These are phyloP conservation scores for Meghimatium bilineatum DNA, from an alignment of 2,888 invertebrate genomes.

Conservation along the genomic window DNA sequence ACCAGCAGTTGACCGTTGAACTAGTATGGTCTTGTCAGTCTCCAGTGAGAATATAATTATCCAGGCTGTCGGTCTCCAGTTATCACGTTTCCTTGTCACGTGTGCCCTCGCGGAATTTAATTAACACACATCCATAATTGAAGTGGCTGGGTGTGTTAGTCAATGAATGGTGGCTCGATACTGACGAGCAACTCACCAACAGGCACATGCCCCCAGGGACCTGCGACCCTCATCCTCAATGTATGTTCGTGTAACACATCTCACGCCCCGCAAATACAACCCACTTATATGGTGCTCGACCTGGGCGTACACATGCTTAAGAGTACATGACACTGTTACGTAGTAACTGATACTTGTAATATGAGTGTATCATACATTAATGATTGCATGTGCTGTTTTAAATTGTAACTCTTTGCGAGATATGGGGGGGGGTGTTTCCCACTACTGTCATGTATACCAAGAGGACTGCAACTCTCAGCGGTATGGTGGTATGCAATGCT, in stretches of 20 bases:
- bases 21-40: background rate
- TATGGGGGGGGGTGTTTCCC: too few species aligned
- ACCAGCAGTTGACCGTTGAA: background rate
- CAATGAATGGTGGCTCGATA: background rate
- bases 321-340: background rate
- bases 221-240: background rate
- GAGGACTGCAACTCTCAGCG: too few species aligned
- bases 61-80: background rate
- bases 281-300: background rate
- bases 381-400: background rate
- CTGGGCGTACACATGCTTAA: background rate
- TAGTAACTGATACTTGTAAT: background rate
- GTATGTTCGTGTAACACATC: background rate
- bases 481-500: too few species aligned
- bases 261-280: background rate
- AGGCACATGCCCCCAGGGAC: background rate
- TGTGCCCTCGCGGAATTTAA: background rate
- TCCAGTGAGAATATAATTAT: background rate
- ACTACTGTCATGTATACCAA: too few species aligned
- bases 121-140: background rate
- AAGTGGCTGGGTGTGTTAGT: background rate
- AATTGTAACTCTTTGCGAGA: background rate
- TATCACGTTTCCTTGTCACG: background rate
- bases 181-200: background rate
- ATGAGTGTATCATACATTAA: background rate